Evolutionary conservation across 2,113 vertebrate genomes (phyloP).

Genomic region (Brienomyrus longianalis): DNA sequence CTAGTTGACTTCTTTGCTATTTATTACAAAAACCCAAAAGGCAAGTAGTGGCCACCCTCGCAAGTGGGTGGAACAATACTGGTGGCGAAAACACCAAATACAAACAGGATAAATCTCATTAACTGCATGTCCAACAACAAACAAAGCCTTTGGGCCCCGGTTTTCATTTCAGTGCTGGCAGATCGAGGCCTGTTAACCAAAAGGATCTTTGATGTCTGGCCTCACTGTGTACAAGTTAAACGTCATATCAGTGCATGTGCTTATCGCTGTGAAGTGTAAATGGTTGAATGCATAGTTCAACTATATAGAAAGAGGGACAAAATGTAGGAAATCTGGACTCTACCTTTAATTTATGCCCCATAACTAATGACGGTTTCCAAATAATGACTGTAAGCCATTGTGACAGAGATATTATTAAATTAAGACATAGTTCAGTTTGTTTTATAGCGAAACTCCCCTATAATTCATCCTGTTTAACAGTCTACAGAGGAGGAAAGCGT

Average conservation of each 20-base stretch:
- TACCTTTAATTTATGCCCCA: not conserved
- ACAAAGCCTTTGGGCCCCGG: not conserved
- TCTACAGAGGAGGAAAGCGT: not conserved
- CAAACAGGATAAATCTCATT: not conserved
- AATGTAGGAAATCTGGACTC: not conserved
- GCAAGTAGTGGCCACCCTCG: not conserved
- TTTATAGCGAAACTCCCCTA: not conserved
- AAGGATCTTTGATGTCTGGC: not conserved
- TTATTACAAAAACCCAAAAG: not conserved
- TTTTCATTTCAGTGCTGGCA: not conserved
- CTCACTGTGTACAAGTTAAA: not conserved
- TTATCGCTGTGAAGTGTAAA: not conserved
- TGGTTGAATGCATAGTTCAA: not conserved
- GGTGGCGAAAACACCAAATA: not conserved
- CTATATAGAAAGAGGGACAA: not conserved
- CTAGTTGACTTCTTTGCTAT: not conserved
- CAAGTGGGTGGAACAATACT: not conserved
- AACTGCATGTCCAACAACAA: not conserved
- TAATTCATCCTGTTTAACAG: not conserved
- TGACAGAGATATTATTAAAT: not conserved
- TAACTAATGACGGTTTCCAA: not conserved
- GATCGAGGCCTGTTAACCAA: not conserved
- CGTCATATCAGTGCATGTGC: not conserved
- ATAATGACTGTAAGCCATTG: not conserved
- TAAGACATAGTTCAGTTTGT: not conserved